phyloP scores from a whole-genome alignment of 23 tunicate species.

The Styela plicata region DNA sequence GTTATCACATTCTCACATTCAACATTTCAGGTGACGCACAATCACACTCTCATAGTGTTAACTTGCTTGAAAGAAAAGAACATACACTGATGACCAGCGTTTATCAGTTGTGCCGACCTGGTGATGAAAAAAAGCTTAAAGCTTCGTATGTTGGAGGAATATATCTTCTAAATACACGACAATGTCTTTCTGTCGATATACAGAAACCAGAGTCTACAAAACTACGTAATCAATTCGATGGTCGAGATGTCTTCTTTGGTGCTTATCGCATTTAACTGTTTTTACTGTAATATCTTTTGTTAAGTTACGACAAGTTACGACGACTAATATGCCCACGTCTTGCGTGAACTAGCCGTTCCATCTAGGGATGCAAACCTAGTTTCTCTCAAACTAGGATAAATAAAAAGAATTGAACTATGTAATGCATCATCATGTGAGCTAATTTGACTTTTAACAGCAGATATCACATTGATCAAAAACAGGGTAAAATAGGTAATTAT shows the following conservation, averaged over 20 bases:
- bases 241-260: background rate
- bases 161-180: background rate
- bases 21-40: background rate
- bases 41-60: background rate
- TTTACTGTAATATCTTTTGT: too few species aligned
- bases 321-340: too few species aligned
- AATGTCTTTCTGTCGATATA: background rate
- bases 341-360: too few species aligned
- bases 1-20: too few species aligned
- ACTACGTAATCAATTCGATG: background rate
- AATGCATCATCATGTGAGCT: too few species aligned
- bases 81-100: background rate
- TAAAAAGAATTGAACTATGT: too few species aligned
- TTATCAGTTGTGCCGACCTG: background rate
- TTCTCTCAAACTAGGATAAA: too few species aligned
- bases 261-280: background rate
- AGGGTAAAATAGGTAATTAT: too few species aligned
- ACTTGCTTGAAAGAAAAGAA: background rate
- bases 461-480: too few species aligned
- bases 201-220: background rate
- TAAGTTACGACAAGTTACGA: too few species aligned
- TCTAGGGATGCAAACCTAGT: too few species aligned
- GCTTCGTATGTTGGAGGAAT: background rate
- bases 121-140: background rate
- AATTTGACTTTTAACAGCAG: too few species aligned